phyloP scores from a whole-genome alignment of 2,888 invertebrate species.

The Drosophila buzzatii region DNA sequence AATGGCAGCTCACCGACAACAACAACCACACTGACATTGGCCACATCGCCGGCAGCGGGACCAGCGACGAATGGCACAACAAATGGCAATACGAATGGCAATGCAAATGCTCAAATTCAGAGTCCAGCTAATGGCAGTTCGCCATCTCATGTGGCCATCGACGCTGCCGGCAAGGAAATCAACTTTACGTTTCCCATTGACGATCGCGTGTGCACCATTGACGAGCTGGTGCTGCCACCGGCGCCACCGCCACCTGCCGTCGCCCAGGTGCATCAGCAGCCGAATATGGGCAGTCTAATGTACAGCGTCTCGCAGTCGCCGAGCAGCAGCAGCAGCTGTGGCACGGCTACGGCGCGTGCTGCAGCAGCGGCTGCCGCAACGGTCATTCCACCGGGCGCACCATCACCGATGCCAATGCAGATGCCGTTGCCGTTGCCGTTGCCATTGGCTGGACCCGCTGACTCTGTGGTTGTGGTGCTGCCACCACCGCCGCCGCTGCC shows the following conservation, averaged over 20 bases:
- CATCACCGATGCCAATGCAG: slow-evolving; percentile 60
- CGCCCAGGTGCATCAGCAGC: slow-evolving; percentile 60
- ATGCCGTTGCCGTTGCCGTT: slow-evolving; percentile 14
- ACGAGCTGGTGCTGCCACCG: slow-evolving; percentile 83
- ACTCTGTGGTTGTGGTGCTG: slow-evolving; percentile 80
- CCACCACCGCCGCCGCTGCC: slow-evolving; percentile 66
- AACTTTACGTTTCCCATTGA: slow-evolving; percentile 87
- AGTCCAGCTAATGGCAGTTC: slow-evolving; percentile 62
- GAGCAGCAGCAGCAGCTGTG: slow-evolving; percentile 40
- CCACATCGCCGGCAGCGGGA: slow-evolving; percentile 59
- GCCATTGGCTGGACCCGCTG: slow-evolving; percentile 50
- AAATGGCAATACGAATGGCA: slow-evolving; percentile 9
- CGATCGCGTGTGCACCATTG: slow-evolving; percentile 85
- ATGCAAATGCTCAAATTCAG: slow-evolving; percentile 53
- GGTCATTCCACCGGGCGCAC: slow-evolving; percentile 81
- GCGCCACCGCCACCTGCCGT: slow-evolving; percentile 76
- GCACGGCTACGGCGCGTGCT: slow-evolving; percentile 65
- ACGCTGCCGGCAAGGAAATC: slow-evolving; percentile 85
- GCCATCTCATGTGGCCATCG: slow-evolving; percentile 39
- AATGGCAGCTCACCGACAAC: slow-evolving; percentile 74
- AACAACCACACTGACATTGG: slow-evolving; percentile 63
- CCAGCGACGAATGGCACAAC: slow-evolving; percentile 17
- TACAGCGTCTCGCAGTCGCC: slow-evolving; percentile 62
- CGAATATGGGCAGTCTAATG: slow-evolving; percentile 66
- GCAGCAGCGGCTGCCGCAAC: slow-evolving; percentile 61